These are phyloP conservation scores for Cnemophilus loriae DNA, from an alignment of 2,113 vertebrate species.

Conservation along the genomic window DNA sequence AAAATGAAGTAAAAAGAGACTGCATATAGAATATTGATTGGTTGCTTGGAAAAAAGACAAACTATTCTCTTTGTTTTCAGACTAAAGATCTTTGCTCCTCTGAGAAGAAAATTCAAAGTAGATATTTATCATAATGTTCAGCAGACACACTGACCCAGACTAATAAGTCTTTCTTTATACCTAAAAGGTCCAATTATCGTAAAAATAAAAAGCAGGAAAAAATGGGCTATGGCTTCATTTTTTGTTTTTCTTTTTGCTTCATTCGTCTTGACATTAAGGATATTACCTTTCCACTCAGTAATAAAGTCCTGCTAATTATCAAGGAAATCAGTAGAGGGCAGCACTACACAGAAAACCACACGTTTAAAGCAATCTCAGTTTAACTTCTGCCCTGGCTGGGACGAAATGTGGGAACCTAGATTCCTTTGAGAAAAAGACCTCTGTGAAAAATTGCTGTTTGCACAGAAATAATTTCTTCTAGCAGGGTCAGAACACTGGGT, in stretches of 20 bases:
- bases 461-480: neutral
- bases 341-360: neutral
- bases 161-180: neutral
- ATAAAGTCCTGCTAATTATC: neutral
- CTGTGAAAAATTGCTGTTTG: neutral
- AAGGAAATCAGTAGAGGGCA: slow-evolving; percentile 28
- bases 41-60: neutral
- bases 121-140: neutral
- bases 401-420: neutral
- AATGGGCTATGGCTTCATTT: accelerated
- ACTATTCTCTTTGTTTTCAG: neutral
- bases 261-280: neutral
- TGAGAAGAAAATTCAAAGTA: neutral
- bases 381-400: neutral
- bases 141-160: neutral
- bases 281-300: neutral
- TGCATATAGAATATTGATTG: neutral
- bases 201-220: neutral
- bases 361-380: neutral
- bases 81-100: neutral
- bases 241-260: neutral
- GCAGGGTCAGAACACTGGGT: neutral
- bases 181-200: neutral
- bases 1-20: neutral
- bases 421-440: neutral